phyloP scores from a whole-genome alignment of 2,888 invertebrate genomes.

The Napeogenes inachia region DNA sequence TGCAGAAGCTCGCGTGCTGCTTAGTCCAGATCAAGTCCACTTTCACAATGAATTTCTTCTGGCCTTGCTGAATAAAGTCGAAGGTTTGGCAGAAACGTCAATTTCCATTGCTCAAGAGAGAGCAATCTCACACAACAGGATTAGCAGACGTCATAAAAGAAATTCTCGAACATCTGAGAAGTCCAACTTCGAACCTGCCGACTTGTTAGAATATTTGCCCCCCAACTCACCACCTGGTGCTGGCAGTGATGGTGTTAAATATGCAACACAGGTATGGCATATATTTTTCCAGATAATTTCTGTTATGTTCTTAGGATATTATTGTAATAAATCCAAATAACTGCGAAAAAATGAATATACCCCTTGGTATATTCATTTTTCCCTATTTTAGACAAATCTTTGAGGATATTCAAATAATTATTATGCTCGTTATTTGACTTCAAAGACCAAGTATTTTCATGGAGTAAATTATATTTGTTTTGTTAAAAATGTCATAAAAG shows the following conservation, averaged over 20 bases:
- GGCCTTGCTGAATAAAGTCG: slow-evolving; percentile 87
- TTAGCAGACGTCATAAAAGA: slow-evolving; percentile 71
- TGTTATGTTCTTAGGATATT: not conserved
- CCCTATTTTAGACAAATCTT: too few relatives aligned
- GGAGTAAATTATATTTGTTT: too few relatives aligned
- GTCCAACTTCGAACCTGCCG: slow-evolving; percentile 79
- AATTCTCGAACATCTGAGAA: slow-evolving; percentile 77
- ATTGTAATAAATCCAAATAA: too few relatives aligned
- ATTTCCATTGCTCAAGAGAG: slow-evolving; percentile 65
- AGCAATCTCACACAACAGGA: slow-evolving; percentile 60
- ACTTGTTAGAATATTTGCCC: slow-evolving; percentile 78
- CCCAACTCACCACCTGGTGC: slow-evolving; percentile 74
- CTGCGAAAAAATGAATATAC: too few relatives aligned
- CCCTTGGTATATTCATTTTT: too few relatives aligned
- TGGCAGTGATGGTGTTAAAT: slow-evolving; percentile 71
- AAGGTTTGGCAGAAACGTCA: slow-evolving; percentile 67
- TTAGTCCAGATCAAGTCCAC: slow-evolving; percentile 85
- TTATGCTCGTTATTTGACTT: too few relatives aligned
- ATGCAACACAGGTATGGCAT: slow-evolving; percentile 62
- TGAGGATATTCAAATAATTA: too few relatives aligned
- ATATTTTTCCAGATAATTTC: slow-evolving; percentile 1
- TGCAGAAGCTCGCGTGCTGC: slow-evolving; percentile 83
- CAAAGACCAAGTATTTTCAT: too few relatives aligned
- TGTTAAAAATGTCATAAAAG: too few relatives aligned
- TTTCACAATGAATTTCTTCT: slow-evolving; percentile 91